Evolutionary conservation across 2,888 invertebrate genomes (phyloP).

Genomic region (Agriopis marginaria): DNA sequence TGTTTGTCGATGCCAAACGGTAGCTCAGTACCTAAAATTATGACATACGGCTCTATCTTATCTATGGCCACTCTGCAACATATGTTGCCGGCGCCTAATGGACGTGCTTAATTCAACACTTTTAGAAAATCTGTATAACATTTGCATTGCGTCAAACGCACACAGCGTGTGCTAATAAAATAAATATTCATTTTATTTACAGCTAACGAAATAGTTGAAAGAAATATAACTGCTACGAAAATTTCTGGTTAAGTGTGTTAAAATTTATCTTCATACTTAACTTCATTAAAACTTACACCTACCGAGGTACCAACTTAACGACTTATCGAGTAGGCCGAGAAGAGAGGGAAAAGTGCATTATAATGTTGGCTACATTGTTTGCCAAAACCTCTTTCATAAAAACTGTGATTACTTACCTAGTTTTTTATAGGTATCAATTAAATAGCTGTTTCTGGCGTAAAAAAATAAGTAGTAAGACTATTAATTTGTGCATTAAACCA

Average conservation of each 20-base stretch:
- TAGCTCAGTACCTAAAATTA: conserved; percentile 72
- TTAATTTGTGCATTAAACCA: too few species aligned
- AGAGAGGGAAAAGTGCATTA: not conserved
- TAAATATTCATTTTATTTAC: not conserved
- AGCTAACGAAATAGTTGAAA: not conserved
- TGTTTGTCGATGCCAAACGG: conserved; percentile 81
- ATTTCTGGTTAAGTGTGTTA: not conserved
- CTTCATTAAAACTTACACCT: too few species aligned
- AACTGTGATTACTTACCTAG: not conserved
- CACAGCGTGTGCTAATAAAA: conserved; percentile 64
- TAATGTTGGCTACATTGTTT: not conserved
- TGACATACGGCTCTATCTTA: conserved; percentile 86
- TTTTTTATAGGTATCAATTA: not conserved
- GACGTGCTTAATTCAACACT: conserved; percentile 78
- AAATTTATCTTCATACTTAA: too few species aligned
- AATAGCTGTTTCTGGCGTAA: too few species aligned
- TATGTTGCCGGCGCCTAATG: conserved; percentile 81
- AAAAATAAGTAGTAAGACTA: too few species aligned
- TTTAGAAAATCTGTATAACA: conserved; percentile 70
- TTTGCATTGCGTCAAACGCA: conserved; percentile 57
- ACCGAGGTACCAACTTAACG: not conserved
- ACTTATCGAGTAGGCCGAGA: not conserved
- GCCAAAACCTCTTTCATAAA: not conserved
- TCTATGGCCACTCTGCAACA: conserved; percentile 81
- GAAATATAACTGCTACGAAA: not conserved